Evolutionary conservation across 2,797 vertebrate genomes (phyloP).

Genomic region (Dromococcyx pavoninus): DNA sequence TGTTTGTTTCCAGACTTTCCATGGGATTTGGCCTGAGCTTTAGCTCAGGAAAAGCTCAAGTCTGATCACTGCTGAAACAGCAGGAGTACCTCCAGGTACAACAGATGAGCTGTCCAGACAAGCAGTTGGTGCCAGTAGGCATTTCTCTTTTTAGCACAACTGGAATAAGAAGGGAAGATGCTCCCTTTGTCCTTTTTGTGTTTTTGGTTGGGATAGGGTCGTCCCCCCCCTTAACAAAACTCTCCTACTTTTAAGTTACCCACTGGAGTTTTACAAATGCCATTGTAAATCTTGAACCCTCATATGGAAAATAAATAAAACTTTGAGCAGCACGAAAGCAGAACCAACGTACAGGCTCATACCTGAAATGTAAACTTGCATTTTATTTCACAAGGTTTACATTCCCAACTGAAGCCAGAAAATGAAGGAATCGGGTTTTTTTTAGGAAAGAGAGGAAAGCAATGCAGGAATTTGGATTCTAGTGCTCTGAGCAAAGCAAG

Average conservation of each 20-base stretch:
- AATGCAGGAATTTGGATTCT: not conserved
- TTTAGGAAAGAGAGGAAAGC: not conserved
- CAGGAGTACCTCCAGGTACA: not conserved
- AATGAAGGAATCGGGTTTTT: not conserved
- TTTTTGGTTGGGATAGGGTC: too few relatives aligned
- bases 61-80: too few relatives aligned
- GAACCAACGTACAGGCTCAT: not conserved
- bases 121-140: not conserved
- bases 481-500: not conserved
- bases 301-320: not conserved
- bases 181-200: not conserved
- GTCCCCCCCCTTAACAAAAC: not conserved
- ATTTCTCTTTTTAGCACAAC: not conserved
- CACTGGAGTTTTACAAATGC: not conserved
- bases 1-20: not conserved
- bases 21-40: not conserved
- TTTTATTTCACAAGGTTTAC: conserved; percentile 22
- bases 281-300: not conserved
- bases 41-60: not conserved
- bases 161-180: not conserved
- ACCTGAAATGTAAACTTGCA: not conserved
- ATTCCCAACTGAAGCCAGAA: not conserved
- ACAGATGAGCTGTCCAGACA: not conserved
- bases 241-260: not conserved
- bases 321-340: not conserved